Evolutionary conservation across 2,888 invertebrate species (phyloP), one percentile per base, ranked within the genome.

Genomic region (Hemistola chrysoprasaria): DNA sequence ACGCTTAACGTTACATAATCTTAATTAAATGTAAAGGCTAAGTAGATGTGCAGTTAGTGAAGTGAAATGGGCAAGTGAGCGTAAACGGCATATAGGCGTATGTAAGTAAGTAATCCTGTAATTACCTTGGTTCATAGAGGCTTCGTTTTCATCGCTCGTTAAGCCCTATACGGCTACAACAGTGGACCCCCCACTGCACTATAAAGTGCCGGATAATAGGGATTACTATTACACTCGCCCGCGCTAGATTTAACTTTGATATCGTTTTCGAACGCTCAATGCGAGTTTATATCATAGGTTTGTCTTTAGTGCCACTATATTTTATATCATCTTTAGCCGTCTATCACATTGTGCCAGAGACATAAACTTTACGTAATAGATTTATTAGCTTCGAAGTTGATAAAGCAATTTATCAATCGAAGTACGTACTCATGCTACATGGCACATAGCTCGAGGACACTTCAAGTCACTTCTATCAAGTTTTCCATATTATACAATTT

Each of bases 131-230:
- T 70, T 61, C 71, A 70, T 72, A 71, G 71, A 64, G 75, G 76
- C 75, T 76, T 69, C 70, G 71, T 69, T 79, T 82, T 83, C 79
- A 82, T 83, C 76, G 85, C 69, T 75, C 83, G 76, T 86, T 84
- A 84, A 86, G 71, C 72, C 69, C 66, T 71, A 83, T 78, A n/a
- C n/a, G 72, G 79, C 73, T 70, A 71, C 74, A 68, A 65, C 73
- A 62, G 60, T 61, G 70, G 74, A 69, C 78, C 70, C 71, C 65
- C 73, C 70, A 78, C 76, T 71, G 77, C 76, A 76, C 74, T 78
- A 79, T 80, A 80, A 81, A 84, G 72, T 75, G 76, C 69, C 57
- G 71, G 77, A 74, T 84, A 83, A 83, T 83, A 80, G 80, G 79
- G 81, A 82, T 83, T 81, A 82, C 77, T 75, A 74, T 16, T 75